Evolutionary conservation across 2,888 invertebrate species (phyloP), one percentile per base, ranked within the genome.

Genomic region (Oegoconia quadripuncta): DNA sequence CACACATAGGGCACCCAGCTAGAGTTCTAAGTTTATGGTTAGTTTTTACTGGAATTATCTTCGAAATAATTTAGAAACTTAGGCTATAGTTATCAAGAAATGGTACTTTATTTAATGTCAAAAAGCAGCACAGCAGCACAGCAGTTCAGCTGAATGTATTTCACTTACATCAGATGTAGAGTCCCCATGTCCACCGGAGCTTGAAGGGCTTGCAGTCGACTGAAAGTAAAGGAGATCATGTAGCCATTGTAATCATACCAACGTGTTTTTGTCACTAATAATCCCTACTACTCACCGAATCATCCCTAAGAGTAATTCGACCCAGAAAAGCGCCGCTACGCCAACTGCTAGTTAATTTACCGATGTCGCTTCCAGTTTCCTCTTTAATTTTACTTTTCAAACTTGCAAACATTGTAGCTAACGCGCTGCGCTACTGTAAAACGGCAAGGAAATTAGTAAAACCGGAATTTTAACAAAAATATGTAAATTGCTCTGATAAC

Each of bases 351-450:
- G 87, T 86, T 46, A 87, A 48, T 63, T 78, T 87, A 52, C 90
- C 89, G 31, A 95, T 88, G 74, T 95, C 95, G 70, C 91, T 94
- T 34, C 95, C 95, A 48, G 95, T 95, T 88, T 96, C 96, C 74
- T 95, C 95, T 58, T 93, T 93, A 58, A 96, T 95, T 88, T 95
- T 95, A 79, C 95, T 95, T 79, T 96, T 96, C 50, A 96, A 82
- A 64, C 94, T 94, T 35, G 95, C 93, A 76, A 96, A 96, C 96
- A 96, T 96, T 68, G 70, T 88, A 50, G 39, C 48, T 41, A 42
- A 29, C 33, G 38, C 38, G 23, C 44, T 33, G 39, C 35, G 39
- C 42, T 50, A 48, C 59, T 57, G 59, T 18, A 56, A 53, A 33
- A 14, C 34, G 48, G 49, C 38, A 44, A 46, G 45, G 39, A 42